These are phyloP conservation scores for Syngnathus acus DNA, from an alignment of 2,797 vertebrate species.

Conservation along the genomic window DNA sequence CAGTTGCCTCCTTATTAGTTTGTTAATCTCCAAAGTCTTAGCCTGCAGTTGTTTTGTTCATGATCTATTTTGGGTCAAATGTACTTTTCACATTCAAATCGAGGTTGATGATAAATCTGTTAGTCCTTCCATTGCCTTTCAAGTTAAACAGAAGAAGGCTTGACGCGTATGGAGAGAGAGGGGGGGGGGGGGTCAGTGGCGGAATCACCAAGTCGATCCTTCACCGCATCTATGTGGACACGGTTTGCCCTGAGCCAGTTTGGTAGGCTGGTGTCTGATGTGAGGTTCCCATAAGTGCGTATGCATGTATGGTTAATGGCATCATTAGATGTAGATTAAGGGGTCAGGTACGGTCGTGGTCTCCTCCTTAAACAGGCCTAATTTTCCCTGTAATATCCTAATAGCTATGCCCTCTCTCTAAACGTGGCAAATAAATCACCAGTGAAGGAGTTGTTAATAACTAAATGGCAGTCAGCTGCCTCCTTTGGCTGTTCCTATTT, in stretches of 20 bases:
- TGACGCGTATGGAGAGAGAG: slow-evolving; percentile 19
- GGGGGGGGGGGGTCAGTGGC: slow-evolving; percentile 5
- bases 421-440: slow-evolving; percentile 93
- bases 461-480: slow-evolving; percentile 92
- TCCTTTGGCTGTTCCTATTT: slow-evolving; percentile 87
- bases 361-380: slow-evolving; percentile 95
- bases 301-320: slow-evolving; percentile 91
- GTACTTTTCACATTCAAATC: too few species aligned
- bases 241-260: slow-evolving; percentile 20
- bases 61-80: background rate
- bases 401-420: slow-evolving; percentile 88
- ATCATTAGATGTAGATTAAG: slow-evolving; percentile 99
- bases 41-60: slow-evolving; percentile 22
- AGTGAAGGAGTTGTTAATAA: slow-evolving; percentile 97
- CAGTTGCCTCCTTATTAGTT: slow-evolving; percentile 13
- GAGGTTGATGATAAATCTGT: background rate
- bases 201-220: slow-evolving; percentile 35
- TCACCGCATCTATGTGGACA: slow-evolving; percentile 29
- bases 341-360: slow-evolving; percentile 87
- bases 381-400: slow-evolving; percentile 94
- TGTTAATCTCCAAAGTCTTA: slow-evolving; percentile 40
- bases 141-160: background rate
- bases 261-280: slow-evolving; percentile 10
- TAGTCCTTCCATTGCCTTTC: background rate
- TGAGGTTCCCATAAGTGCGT: slow-evolving; percentile 59